Percentiles rank a stretch among this genome's conserved stretches.
Evolutionary conservation across 2,888 invertebrate genomes (phyloP).

Genomic region (Ferdinandea cuprea): DNA sequence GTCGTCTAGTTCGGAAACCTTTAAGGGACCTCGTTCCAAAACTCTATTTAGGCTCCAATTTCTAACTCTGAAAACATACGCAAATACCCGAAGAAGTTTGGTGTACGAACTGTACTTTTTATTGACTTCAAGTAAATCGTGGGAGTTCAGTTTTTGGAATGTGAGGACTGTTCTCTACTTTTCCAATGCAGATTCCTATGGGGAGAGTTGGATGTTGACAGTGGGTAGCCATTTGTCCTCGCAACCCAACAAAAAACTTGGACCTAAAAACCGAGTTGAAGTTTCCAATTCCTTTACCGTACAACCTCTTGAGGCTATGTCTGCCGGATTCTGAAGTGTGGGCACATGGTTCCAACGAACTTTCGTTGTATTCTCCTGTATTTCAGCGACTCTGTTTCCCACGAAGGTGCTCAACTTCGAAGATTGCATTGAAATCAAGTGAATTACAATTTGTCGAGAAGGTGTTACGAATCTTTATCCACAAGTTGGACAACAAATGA

Average conservation of each 20-base stretch:
- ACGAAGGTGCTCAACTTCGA: too few relatives aligned
- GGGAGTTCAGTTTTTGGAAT: background rate
- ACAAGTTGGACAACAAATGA: too few relatives aligned
- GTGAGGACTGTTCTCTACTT: background rate
- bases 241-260: constrained; percentile 2
- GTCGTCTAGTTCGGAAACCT: background rate
- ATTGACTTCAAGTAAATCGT: background rate
- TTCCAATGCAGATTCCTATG: background rate
- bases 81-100: background rate
- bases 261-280: constrained; percentile 27
- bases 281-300: too few relatives aligned
- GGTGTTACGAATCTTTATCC: too few relatives aligned
- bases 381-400: too few relatives aligned
- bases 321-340: too few relatives aligned
- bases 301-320: too few relatives aligned
- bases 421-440: too few relatives aligned
- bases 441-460: too few relatives aligned
- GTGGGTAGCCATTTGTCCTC: constrained; percentile 11
- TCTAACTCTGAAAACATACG: background rate
- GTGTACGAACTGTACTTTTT: constrained; percentile 8
- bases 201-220: background rate
- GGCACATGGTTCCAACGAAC: too few relatives aligned
- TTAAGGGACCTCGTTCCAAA: background rate
- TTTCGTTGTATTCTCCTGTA: too few relatives aligned
- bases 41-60: too few relatives aligned